Percentiles rank a stretch among this genome's conserved stretches.
Conservation (phyloP, 1,140 invertebrate species). For the Caerostris darwini region DNA sequence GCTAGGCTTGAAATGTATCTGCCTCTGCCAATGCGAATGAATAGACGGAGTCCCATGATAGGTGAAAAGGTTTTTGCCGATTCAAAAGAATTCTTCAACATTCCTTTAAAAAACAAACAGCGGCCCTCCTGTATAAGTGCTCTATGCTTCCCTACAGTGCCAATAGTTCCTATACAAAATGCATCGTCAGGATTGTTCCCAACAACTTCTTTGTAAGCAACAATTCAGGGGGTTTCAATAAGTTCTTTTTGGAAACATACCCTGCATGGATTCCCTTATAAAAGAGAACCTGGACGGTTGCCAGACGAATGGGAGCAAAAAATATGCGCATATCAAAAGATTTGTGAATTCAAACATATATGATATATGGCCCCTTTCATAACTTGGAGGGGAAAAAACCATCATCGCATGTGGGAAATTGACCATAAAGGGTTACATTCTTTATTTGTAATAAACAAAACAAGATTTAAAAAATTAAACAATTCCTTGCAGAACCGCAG, state of each 20-base stretch:
- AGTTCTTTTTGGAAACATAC: slow-evolving; percentile 26
- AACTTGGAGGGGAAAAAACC: too few species aligned
- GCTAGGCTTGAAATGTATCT: too few species aligned
- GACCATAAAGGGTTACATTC: too few species aligned
- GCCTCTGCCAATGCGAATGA: too few species aligned
- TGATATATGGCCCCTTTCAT: too few species aligned
- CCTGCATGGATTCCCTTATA: too few species aligned
- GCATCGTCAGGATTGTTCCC: not conserved
- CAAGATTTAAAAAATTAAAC: slow-evolving; percentile 49
- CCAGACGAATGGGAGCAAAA: too few species aligned
- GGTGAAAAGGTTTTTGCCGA: not conserved
- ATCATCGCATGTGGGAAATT: too few species aligned
- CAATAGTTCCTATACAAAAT: slow-evolving; percentile 22
- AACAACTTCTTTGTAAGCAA: slow-evolving; percentile 50
- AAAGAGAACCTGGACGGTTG: too few species aligned
- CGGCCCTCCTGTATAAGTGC: not conserved
- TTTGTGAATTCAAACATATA: too few species aligned
- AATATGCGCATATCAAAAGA: too few species aligned
- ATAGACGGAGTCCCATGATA: not conserved
- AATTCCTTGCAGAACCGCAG: slow-evolving; percentile 35
- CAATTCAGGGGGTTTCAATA: not conserved
- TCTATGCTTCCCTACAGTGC: not conserved
- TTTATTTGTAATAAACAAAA: too few species aligned
- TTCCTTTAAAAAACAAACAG: not conserved
- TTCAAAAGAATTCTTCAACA: not conserved